A percentile compares a stretch with the other conserved stretches of the same genome.
phyloP scores from a whole-genome alignment of 2,888 invertebrate species.

The Aphrophora alni region DNA sequence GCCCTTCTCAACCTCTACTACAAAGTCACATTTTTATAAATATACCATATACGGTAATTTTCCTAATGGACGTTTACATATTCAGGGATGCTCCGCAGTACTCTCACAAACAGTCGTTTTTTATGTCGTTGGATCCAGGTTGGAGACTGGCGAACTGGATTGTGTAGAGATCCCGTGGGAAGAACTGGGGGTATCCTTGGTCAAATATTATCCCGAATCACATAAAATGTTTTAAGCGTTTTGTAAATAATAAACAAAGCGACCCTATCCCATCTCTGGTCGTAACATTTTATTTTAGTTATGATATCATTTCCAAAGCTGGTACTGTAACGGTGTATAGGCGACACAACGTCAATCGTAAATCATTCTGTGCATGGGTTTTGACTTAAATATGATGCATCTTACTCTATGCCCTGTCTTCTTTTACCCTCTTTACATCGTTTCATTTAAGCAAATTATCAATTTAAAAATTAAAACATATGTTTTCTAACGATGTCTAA shows the following conservation, averaged over 20 bases:
- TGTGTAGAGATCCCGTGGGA: background rate
- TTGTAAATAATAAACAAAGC: constrained; percentile 9
- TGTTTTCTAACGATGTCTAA: no score
- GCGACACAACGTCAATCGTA: no score
- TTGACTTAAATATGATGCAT: no score
- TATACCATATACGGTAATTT: constrained; percentile 41
- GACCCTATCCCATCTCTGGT: background rate
- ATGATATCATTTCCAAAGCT: background rate
- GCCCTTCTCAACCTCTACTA: constrained; percentile 10
- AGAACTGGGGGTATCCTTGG: background rate
- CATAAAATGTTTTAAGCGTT: constrained; percentile 5
- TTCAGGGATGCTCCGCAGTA: constrained; percentile 27
- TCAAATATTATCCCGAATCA: background rate
- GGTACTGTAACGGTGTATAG: background rate
- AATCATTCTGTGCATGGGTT: no score
- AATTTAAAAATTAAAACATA: no score
- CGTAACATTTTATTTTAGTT: no score
- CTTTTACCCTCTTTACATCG: no score
- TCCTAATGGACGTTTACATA: constrained; percentile 43
- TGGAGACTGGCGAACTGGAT: background rate
- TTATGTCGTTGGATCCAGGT: constrained; percentile 15
- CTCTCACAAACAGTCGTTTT: constrained; percentile 26
- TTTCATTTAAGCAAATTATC: no score
- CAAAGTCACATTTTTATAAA: constrained; percentile 39
- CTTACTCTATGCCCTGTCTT: no score